Evolutionary conservation across 2,113 vertebrate species (phyloP).

Genomic region (Nesoenas mayeri): DNA sequence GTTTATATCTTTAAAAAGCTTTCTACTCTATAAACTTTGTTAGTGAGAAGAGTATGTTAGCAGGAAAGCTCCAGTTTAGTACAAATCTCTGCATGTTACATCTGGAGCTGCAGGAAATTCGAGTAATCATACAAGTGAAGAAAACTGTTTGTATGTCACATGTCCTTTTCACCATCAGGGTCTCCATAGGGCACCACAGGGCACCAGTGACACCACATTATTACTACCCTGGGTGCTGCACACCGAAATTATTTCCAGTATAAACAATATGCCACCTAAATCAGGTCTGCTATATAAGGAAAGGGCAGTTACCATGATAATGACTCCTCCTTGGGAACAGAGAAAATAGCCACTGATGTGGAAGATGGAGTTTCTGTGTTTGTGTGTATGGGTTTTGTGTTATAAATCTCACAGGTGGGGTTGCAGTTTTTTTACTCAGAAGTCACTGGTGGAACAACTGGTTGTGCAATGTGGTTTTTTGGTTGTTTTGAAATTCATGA

Average conservation of each 20-base stretch:
- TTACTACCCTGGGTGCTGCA: not conserved
- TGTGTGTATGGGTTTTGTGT: rapidly evolving
- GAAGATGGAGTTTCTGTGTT: not conserved
- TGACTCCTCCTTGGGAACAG: not conserved
- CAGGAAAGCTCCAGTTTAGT: not conserved
- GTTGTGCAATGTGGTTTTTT: not conserved
- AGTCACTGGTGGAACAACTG: not conserved
- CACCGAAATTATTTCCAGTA: not conserved
- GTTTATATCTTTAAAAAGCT: conserved; percentile 7
- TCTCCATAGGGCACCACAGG: not conserved
- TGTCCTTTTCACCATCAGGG: not conserved
- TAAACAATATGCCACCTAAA: not conserved
- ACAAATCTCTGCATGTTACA: not conserved
- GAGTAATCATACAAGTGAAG: not conserved
- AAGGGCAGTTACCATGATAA: not conserved
- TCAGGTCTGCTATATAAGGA: not conserved
- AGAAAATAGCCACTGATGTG: not conserved
- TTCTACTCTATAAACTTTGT: not conserved
- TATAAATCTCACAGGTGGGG: not conserved
- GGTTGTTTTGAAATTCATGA: not conserved
- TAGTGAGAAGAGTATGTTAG: not conserved
- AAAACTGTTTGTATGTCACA: not conserved
- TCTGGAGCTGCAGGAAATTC: not conserved
- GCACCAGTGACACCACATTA: not conserved
- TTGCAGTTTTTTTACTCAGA: not conserved